A percentile compares a stretch with the other conserved stretches of the same genome.
Evolutionary conservation across 2,113 vertebrate species (phyloP).

Genomic region (Eudorcas thomsonii): DNA sequence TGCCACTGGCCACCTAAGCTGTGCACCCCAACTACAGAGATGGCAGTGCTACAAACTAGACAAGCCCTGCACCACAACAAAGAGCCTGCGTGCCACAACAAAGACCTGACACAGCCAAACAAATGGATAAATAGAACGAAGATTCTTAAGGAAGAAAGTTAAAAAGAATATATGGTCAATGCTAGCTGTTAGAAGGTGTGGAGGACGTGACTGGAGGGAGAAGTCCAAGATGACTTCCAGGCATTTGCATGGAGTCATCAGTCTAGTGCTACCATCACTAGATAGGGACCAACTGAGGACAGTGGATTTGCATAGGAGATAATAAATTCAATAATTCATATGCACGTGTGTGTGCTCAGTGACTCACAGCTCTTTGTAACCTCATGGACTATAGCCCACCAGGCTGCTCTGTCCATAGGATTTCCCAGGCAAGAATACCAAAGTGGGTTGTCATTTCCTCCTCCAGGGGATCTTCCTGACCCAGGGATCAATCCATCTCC

Average conservation of each 20-base stretch:
- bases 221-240: not conserved
- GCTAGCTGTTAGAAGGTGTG: not conserved
- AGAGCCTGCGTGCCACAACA: accelerated
- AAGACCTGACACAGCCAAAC: not conserved
- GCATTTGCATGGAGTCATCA: no score
- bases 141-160: not conserved
- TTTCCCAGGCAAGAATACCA: not conserved
- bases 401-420: not conserved
- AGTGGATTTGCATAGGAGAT: not conserved
- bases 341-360: accelerated
- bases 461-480: not conserved
- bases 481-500: not conserved
- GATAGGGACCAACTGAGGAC: not conserved
- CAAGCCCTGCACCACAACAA: accelerated
- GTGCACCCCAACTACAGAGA: not conserved
- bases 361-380: not conserved
- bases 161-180: no score
- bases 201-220: not conserved
- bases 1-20: not conserved
- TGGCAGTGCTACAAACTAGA: not conserved
- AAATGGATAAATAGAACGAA: no score
- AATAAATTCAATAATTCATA: not conserved
- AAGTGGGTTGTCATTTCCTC: not conserved
- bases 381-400: not conserved
- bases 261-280: not conserved